Conservation (phyloP, 2,797 vertebrate species). For the Silurus aristotelis region DNA sequence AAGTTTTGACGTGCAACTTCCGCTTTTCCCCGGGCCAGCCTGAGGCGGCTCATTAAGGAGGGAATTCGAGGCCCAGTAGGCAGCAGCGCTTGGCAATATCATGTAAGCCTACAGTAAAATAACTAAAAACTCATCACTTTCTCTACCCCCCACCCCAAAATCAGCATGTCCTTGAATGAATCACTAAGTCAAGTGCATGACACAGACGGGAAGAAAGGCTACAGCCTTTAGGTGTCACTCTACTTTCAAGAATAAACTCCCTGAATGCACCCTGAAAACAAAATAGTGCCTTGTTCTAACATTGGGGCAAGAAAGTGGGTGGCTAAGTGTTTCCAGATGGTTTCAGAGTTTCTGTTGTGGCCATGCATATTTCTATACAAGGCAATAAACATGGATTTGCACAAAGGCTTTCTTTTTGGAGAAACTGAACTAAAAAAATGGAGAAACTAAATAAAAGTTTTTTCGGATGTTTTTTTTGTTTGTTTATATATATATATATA, state of each 20-base stretch:
- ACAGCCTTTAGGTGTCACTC: constrained; percentile 98
- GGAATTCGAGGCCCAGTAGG: constrained; percentile 92
- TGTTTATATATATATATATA: too few species aligned
- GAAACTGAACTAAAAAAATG: constrained; percentile 64
- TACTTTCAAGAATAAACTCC: constrained; percentile 87
- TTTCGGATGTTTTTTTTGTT: constrained; percentile 23
- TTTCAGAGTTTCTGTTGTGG: constrained; percentile 73
- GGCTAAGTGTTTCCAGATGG: constrained; percentile 78
- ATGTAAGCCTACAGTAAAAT: constrained; percentile 77
- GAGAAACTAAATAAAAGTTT: constrained; percentile 54
- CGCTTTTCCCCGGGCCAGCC: constrained; percentile 93
- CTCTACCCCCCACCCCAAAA: constrained; percentile 68
- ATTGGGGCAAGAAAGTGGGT: constrained; percentile 66
- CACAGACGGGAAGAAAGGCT: constrained; percentile 66
- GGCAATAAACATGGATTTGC: constrained; percentile 74
- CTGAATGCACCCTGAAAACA: constrained; percentile 52
- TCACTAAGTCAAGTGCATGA: constrained; percentile 66
- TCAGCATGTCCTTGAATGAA: constrained; percentile 89
- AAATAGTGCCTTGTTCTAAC: constrained; percentile 75
- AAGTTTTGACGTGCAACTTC: constrained; percentile 73
- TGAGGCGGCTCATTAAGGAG: constrained; percentile 94
- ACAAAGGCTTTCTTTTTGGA: constrained; percentile 73
- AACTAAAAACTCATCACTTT: constrained; percentile 94
- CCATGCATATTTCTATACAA: constrained; percentile 73
- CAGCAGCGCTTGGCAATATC: constrained; percentile 89